Evolutionary conservation across 2,797 vertebrate genomes (phyloP).

Genomic region (Malacoctenus gilli): DNA sequence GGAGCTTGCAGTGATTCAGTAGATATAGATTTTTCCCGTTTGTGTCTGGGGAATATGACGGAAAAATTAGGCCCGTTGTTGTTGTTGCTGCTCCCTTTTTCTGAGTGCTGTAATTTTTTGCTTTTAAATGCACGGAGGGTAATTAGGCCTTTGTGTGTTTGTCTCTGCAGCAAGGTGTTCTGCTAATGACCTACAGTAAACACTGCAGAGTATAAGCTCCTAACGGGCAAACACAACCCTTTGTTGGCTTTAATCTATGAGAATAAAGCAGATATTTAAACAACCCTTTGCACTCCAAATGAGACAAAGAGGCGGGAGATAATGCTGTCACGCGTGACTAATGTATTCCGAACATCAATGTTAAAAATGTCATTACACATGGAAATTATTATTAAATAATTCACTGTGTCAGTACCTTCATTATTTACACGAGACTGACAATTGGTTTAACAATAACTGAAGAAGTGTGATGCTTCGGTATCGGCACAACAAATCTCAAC

Average conservation of each 20-base stretch:
- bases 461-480: no score
- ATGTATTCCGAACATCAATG: slow-evolving; percentile 22
- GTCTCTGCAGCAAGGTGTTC: slow-evolving; percentile 9
- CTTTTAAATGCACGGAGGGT: slow-evolving; percentile 14
- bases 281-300: slow-evolving; percentile 4
- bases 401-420: no score
- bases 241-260: slow-evolving; percentile 32
- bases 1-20: slow-evolving; percentile 13
- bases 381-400: no score
- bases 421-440: no score
- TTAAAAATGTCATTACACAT: background rate
- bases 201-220: slow-evolving; percentile 18
- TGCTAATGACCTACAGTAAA: slow-evolving; percentile 26
- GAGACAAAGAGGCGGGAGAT: slow-evolving; percentile 11
- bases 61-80: background rate
- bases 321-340: background rate
- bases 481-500: no score
- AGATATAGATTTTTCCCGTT: slow-evolving; percentile 8
- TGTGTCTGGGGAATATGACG: background rate
- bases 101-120: slow-evolving; percentile 12
- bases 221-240: slow-evolving; percentile 29
- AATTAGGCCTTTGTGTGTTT: slow-evolving; percentile 25
- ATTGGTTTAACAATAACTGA: slow-evolving; percentile 4
- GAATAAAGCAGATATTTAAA: slow-evolving; percentile 29
- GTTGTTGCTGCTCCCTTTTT: slow-evolving; percentile 9